phyloP scores from a whole-genome alignment of 1,140 invertebrate genomes.

The Megathymus violae region DNA sequence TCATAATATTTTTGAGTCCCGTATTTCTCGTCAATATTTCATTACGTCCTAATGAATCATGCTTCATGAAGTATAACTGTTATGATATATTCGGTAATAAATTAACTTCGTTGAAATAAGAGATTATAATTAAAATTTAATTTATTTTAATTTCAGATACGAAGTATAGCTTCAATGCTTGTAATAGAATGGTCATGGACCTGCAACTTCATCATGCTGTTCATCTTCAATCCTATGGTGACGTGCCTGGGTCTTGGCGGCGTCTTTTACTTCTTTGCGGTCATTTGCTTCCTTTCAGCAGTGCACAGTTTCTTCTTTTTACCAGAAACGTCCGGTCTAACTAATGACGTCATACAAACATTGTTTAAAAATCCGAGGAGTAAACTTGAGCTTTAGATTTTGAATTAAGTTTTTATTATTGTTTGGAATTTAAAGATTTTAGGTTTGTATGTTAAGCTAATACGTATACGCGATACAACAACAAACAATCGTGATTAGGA shows the following conservation, averaged over 20 bases:
- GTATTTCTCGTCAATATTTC: too few relatives aligned
- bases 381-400: neutral
- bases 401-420: neutral
- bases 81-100: too few relatives aligned
- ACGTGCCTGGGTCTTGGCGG: constrained; percentile 77
- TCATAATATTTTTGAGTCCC: too few relatives aligned
- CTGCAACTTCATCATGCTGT: constrained; percentile 51
- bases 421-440: too few relatives aligned
- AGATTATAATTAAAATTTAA: too few relatives aligned
- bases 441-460: too few relatives aligned
- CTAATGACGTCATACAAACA: constrained; percentile 50
- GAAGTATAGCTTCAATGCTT: constrained; percentile 50
- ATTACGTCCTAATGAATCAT: too few relatives aligned
- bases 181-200: constrained; percentile 49
- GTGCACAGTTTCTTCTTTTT: constrained; percentile 83
- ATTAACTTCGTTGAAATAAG: too few relatives aligned
- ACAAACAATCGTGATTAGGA: too few relatives aligned
- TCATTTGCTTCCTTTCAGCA: constrained; percentile 73
- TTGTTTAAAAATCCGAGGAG: constrained; percentile 24
- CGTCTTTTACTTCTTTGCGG: constrained; percentile 81
- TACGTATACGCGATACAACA: too few relatives aligned
- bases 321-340: constrained; percentile 86
- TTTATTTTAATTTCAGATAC: constrained; percentile 45
- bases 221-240: constrained; percentile 65
- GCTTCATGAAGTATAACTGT: too few relatives aligned